phyloP scores from a whole-genome alignment of 1,140 invertebrate genomes.

The Triops longicaudatus region DNA sequence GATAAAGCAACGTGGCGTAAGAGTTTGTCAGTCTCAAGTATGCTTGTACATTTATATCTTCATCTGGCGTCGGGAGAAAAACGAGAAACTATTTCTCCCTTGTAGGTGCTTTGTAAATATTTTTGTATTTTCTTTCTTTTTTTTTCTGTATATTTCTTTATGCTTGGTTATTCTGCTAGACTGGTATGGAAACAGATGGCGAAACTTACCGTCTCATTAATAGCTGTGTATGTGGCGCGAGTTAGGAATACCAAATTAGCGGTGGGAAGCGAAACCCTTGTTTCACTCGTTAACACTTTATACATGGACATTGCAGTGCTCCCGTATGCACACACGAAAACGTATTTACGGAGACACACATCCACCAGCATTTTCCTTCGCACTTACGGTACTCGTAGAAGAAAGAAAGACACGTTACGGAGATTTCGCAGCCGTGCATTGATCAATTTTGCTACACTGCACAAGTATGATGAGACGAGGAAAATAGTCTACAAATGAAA shows the following conservation, averaged over 20 bases:
- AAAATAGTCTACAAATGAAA: background rate
- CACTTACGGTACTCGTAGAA: background rate
- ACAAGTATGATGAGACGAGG: background rate
- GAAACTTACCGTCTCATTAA: slow-evolving; percentile 11
- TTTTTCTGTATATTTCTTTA: background rate
- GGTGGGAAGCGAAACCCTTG: background rate
- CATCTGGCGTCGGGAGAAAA: background rate
- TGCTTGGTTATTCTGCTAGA: background rate
- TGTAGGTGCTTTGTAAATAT: background rate
- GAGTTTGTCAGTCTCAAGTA: background rate
- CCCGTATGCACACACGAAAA: background rate
- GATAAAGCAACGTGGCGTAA: background rate
- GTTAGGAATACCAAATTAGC: slow-evolving; percentile 5
- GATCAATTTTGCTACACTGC: background rate
- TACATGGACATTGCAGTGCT: background rate
- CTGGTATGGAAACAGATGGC: background rate
- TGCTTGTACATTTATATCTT: background rate
- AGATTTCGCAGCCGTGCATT: background rate
- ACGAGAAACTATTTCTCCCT: background rate
- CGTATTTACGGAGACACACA: background rate
- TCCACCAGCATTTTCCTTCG: background rate
- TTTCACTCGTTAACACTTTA: background rate
- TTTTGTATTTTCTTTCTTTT: too few species aligned
- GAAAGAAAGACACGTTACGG: background rate
- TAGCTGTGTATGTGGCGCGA: background rate